These are phyloP conservation scores for Melangyna quadrimaculata DNA, from an alignment of 2,888 invertebrate genomes.

Conservation along the genomic window DNA sequence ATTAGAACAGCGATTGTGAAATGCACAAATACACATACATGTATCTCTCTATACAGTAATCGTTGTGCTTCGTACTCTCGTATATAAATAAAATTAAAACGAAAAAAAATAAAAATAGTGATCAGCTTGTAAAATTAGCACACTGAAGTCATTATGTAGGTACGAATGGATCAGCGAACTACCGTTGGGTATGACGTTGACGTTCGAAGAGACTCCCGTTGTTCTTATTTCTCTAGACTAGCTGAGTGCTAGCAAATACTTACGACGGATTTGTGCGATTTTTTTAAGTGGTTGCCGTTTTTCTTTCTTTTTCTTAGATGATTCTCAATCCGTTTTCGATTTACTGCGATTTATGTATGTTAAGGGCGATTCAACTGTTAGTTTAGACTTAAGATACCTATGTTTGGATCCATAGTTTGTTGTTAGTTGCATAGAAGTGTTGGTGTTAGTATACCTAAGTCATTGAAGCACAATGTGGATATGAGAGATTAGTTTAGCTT, in stretches of 20 bases:
- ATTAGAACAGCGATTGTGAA: background rate
- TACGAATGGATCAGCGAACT: constrained; percentile 67
- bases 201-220: constrained; percentile 70
- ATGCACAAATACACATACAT: background rate
- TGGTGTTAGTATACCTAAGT: background rate
- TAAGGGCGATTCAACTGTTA: constrained; percentile 64
- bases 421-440: constrained; percentile 38
- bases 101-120: constrained; percentile 72
- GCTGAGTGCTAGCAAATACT: constrained; percentile 23
- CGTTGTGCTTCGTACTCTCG: background rate
- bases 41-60: background rate
- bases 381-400: background rate
- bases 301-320: constrained; percentile 28
- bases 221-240: background rate
- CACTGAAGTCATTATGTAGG: constrained; percentile 51
- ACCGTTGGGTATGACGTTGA: background rate
- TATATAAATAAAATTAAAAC: constrained; percentile 45
- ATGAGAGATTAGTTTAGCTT: background rate
- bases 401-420: constrained; percentile 15
- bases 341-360: constrained; percentile 48
- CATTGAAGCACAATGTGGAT: background rate
- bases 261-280: constrained; percentile 69
- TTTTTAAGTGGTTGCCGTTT: constrained; percentile 28
- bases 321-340: background rate
- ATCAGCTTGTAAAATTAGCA: constrained; percentile 71